Base-by-base conservation (phyloP, 2,888 invertebrate genomes). In the Pediacus dermestoides region DNA sequence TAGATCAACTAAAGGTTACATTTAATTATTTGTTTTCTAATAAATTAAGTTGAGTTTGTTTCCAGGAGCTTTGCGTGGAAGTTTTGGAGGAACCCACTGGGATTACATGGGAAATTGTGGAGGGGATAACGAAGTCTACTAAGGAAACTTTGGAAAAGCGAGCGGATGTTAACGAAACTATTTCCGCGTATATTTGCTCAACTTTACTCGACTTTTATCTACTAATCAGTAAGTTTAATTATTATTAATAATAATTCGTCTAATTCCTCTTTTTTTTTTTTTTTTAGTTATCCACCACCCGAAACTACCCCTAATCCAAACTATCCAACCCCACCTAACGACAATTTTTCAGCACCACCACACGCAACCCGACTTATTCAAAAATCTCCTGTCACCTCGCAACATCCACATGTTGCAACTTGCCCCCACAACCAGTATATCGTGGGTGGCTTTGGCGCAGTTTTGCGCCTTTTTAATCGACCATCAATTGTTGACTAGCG, bases 401-500 rank as follows among this genome's bases (percentile, higher is more conserved):
- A 68, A 67, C 36, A 44, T 63, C 2, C 44, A 41, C 31, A 41
- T 66, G 27, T 40, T 67, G 2, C 49, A 49, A 2, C 52, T 56
- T 18, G 57, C 62, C 0, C 22, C 39, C 1, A 30, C 47, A 8
- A 28, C 38, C 4, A 16, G 15, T n/a, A 22, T 42, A 27, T 48
- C 59, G 2, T 64, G 64, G 65, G 42, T 46, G 2, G 41, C 35
- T n/a, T 58, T 58, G 31, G 58, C 59, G 1, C 38, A 44, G 28
- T 53, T 64, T 28, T 40, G 59, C 12, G 46, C 52, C 1, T 36
- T 39, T 34, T 47, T 85, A 57, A 60, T 85, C 32, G 68, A 71
- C 4, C 67, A 75, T 27, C 63, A 75, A 12, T 71, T 83, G 32
- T 56, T 86, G 42, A 74, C 69, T 2, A 71, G 80, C 9, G 78